A percentile compares a stretch with the other conserved stretches of the same genome.
Conservation (phyloP, 2,113 vertebrate species). For the Ursus arctos region DNA sequence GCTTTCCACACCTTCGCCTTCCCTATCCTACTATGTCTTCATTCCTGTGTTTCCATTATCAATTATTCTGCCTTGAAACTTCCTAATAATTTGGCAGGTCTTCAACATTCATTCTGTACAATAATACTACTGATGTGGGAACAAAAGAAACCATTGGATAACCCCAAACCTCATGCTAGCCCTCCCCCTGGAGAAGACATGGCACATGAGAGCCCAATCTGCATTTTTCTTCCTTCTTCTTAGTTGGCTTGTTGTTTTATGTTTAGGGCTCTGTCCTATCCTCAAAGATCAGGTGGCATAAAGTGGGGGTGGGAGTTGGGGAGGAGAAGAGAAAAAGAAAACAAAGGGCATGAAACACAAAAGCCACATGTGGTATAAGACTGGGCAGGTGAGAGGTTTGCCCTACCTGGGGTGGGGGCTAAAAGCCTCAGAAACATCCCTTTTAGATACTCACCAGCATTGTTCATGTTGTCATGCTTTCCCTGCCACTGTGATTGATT, state of each 20-base stretch:
- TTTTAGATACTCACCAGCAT: conserved; percentile 77
- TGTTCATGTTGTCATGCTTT: conserved; percentile 59
- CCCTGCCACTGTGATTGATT: not conserved
- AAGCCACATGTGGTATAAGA: not conserved
- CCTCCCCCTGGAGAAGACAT: not conserved
- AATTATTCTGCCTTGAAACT: not conserved
- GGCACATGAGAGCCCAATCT: not conserved
- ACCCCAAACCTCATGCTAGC: not conserved
- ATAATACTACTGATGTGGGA: not conserved
- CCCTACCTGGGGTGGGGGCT: not conserved
- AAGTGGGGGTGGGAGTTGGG: not conserved
- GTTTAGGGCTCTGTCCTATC: not conserved
- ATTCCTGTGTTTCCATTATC: not conserved
- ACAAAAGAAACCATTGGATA: not conserved
- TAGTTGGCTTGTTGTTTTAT: not conserved
- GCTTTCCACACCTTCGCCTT: not conserved
- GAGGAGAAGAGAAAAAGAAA: not conserved
- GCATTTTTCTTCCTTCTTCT: not conserved
- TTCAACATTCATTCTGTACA: not conserved
- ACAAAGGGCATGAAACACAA: not conserved
- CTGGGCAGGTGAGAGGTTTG: not conserved
- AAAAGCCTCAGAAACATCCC: not conserved
- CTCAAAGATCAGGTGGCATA: not conserved
- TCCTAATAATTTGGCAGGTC: not conserved
- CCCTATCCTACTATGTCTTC: not conserved